Evolutionary conservation across 1,140 invertebrate genomes (phyloP).

Genomic region (Ostrea denselamellosa): DNA sequence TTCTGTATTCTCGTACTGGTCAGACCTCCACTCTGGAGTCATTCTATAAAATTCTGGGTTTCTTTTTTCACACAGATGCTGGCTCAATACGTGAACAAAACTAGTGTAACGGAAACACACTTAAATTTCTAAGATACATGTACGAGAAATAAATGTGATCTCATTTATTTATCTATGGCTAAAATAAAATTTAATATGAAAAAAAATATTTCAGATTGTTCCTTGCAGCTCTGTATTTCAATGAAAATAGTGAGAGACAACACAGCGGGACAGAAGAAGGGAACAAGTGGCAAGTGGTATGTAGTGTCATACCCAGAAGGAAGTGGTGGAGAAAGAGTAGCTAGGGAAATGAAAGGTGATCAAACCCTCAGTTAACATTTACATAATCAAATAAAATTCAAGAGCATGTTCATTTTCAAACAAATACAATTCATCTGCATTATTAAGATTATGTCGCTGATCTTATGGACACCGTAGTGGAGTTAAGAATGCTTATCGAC

Average conservation of each 20-base stretch:
- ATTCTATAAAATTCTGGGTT: conserved; percentile 42
- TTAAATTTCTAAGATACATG: not conserved
- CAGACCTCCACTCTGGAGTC: conserved; percentile 36
- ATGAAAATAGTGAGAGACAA: conserved; percentile 20
- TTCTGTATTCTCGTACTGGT: no score
- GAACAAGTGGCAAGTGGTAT: not conserved
- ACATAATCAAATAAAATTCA: not conserved
- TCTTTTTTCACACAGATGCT: conserved; percentile 38
- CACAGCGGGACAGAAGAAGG: conserved; percentile 19
- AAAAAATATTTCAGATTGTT: not conserved
- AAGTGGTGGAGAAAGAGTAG: conserved; percentile 18
- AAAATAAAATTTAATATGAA: not conserved
- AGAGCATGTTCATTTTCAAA: not conserved
- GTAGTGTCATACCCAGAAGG: conserved; percentile 27
- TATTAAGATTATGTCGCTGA: conserved; percentile 33
- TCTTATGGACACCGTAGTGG: conserved; percentile 33
- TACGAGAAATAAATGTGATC: no score
- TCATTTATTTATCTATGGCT: no score
- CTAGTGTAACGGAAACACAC: no score
- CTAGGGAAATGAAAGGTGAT: conserved; percentile 28
- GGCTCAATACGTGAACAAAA: not conserved
- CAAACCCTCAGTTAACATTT: conserved; percentile 35
- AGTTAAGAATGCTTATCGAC: not conserved
- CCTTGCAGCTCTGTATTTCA: conserved; percentile 37
- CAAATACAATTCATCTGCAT: not conserved